Evolutionary conservation across 2,888 invertebrate species (phyloP), one percentile per base, ranked within the genome.

Genomic region (Temnothorax unifasciatus): DNA sequence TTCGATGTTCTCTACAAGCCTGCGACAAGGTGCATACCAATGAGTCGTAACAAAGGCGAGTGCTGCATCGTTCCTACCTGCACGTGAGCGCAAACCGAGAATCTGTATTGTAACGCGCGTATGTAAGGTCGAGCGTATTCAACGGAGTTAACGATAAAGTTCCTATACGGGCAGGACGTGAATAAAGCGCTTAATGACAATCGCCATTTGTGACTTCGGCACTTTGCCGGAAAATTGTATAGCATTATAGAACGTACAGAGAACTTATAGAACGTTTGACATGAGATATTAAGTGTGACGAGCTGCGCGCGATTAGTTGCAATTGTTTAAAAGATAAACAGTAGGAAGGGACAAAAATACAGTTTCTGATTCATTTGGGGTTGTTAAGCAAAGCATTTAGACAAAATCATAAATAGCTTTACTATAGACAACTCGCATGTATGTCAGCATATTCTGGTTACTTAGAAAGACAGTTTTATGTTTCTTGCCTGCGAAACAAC

Each of bases 151-250:
- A 77, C 66, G 66, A 77, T 54, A 77, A 77, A 77, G 66, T 77
- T 54, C 66, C 59, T 47, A 47, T 34, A 57, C 21, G 18, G 18
- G 18, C 13, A 15, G 13, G 34, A 69, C 34, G 59, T 69, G 79
- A 79, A 79, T 79, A 13, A 79, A 59, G n/a, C 34, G 34, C 69
- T 79, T 79, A 79, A 69, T 79, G 69, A 69, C 79, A 79, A 79
- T 79, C 69, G 59, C 69, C 34, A 59, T 69, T 79, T 47, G 69
- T 61, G 47, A 64, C 79, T 59, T 18, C 13, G 52, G n/a, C 41
- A 77, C n/a, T 77, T 66, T 9, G 38, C 47, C n/a, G 4, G 59
- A 61, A 61, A 79, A 79, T 79, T 50, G 13, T 69, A 25, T 21
- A 9, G 34, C 21, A 69, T 79, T 79, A 68, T 41, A 44, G 11